phyloP scores from a whole-genome alignment of 2,888 invertebrate species.

The Sminthurinus aureus region DNA sequence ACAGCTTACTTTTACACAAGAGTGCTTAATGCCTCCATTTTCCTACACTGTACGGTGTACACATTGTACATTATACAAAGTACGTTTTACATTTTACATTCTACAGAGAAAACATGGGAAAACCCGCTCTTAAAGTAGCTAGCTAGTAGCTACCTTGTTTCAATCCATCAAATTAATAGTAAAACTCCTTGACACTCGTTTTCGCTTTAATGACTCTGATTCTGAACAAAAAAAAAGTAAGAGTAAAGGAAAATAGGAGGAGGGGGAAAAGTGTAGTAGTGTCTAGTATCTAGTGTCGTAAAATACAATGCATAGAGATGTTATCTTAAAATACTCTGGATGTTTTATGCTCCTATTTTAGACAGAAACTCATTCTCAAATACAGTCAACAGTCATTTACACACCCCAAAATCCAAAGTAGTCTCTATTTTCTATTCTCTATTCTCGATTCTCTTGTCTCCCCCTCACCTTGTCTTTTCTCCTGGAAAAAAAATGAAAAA shows the following conservation, averaged over 20 bases:
- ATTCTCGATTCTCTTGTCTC: neutral
- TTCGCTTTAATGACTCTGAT: slow-evolving; percentile 14
- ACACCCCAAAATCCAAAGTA: neutral
- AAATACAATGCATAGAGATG: neutral
- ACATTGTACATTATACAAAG: neutral
- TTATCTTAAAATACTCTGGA: slow-evolving; percentile 10
- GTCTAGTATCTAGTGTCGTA: neutral
- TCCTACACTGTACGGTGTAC: too few relatives aligned
- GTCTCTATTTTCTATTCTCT: neutral
- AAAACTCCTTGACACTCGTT: slow-evolving; percentile 7
- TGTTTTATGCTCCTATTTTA: slow-evolving; percentile 15
- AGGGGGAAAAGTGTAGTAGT: too few relatives aligned
- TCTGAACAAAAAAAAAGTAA: neutral
- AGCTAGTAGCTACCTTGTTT: neutral
- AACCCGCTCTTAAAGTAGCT: too few relatives aligned
- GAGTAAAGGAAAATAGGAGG: too few relatives aligned
- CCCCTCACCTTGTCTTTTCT: neutral
- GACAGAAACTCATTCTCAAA: neutral
- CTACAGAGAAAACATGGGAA: neutral
- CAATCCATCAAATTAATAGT: slow-evolving; percentile 8
- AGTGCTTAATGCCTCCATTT: too few relatives aligned
- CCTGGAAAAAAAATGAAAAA: neutral
- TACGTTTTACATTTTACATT: neutral
- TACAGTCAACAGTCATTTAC: too few relatives aligned
- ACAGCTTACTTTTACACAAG: neutral